Evolutionary conservation across 2,113 vertebrate genomes (phyloP), one percentile per base, ranked within the genome.

Genomic region (Psophia crepitans): DNA sequence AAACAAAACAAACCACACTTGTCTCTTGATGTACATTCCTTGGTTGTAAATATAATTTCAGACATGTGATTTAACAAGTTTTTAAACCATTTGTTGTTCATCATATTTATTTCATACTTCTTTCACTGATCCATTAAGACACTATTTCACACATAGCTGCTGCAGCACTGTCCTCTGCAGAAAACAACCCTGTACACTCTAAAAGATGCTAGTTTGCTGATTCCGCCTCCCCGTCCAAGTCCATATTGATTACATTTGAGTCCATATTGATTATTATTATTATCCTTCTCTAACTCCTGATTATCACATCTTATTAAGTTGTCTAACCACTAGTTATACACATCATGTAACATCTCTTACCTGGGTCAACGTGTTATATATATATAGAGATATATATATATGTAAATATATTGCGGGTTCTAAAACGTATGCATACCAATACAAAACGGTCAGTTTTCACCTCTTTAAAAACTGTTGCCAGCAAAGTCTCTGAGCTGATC

Each of bases 151-250:
- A 64, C 5, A 32, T 3, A 83, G 35, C 5, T 61, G 46, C 30
- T 32, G 23, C 13, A 75, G 61, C 24, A 39, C 2, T 35, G 20
- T 4, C 15, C 63, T 57, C 23, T 35, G 21, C 4, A 90, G 61
- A 48, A 61, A 61, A 81, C 24, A 13, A 8, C 7, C 16, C 15
- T 28, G 21, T 49, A 48, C 5, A 22, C 30, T 63, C 32, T 35
- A 46, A 26, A 77, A 77, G 54, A 49, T 24, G 21, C 14, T 24
- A 35, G 20, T 60, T 77, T 54, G 24, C 39, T 49, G 27, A 16
- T 64, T 44, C 48, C 20, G 1, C 4, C 17, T 1, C 3, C 5
- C 5, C 43, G 14, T 15, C 0, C 14, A 70, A 79, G 54, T 70
- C 44, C 28, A 21, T 43, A 53, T 3, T n/a, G 60, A 80, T 76